Percentiles rank a stretch among this genome's conserved stretches.
phyloP scores from a whole-genome alignment of 2,113 vertebrate genomes.

The Cathartes aura region DNA sequence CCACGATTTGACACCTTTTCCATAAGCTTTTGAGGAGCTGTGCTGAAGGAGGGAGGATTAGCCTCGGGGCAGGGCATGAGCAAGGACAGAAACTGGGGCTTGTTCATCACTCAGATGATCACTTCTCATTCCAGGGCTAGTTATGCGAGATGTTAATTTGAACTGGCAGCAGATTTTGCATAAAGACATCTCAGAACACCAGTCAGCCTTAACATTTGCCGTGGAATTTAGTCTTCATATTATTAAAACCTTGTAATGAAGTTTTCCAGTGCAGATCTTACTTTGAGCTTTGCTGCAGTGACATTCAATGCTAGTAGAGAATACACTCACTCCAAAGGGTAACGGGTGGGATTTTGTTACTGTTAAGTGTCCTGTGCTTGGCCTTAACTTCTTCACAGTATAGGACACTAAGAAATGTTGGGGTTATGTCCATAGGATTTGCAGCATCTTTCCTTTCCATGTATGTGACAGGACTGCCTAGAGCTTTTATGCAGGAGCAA shows the following conservation, averaged over 20 bases:
- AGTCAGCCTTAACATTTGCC: neutral
- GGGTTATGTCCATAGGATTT: neutral
- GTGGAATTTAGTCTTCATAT: neutral
- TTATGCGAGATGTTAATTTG: neutral
- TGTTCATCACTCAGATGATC: neutral
- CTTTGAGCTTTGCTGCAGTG: neutral
- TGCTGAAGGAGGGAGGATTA: neutral
- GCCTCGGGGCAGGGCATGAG: neutral
- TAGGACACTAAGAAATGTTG: neutral
- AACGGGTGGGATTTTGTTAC: neutral
- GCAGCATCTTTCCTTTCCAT: neutral
- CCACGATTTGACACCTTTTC: neutral
- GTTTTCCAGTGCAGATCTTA: neutral
- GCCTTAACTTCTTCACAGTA: neutral
- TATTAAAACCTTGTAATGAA: neutral
- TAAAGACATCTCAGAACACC: neutral
- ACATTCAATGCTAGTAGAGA: neutral
- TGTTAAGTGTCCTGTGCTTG: neutral
- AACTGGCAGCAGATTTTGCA: conserved; percentile 22
- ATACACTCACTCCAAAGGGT: neutral
- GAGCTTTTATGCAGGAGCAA: neutral
- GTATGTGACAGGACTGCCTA: neutral
- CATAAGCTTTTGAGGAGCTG: neutral
- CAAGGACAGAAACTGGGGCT: neutral
- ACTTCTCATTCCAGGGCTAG: neutral